A percentile compares a stretch with the other conserved stretches of the same genome.
Evolutionary conservation across 2,113 vertebrate species (phyloP).

Genomic region (Thamnophis sirtalis): DNA sequence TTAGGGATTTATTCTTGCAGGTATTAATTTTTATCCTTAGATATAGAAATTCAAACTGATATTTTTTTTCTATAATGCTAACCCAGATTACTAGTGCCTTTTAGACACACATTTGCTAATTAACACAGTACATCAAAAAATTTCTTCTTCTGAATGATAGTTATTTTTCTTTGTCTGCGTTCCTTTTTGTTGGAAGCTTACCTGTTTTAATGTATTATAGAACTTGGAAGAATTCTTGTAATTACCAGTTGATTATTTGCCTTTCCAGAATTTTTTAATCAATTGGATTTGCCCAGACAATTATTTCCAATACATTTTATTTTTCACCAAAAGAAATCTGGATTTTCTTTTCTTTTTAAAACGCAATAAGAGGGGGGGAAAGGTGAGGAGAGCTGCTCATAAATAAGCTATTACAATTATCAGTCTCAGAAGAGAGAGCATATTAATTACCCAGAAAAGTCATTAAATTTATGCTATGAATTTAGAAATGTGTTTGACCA

Average conservation of each 20-base stretch:
- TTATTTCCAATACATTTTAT: background rate
- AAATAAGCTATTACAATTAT: conserved; percentile 27
- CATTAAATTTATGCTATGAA: conserved; percentile 22
- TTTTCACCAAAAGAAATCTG: background rate
- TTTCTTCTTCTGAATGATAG: background rate
- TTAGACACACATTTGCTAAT: background rate
- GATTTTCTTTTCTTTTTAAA: background rate
- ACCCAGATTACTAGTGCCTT: background rate
- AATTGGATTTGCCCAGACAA: background rate
- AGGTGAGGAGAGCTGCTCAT: background rate
- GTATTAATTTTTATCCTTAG: background rate
- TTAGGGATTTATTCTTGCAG: background rate
- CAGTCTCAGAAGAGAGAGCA: conserved; percentile 1
- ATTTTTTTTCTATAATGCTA: background rate
- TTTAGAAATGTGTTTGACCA: conserved; percentile 27
- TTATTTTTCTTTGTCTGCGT: background rate
- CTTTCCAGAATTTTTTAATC: background rate
- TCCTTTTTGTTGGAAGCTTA: background rate
- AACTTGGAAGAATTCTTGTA: background rate
- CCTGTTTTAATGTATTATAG: background rate
- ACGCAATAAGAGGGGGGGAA: background rate
- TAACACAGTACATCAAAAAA: background rate
- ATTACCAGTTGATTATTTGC: background rate
- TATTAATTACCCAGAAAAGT: conserved; percentile 25
- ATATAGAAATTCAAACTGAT: background rate